Evolutionary conservation across 1,140 invertebrate genomes (phyloP), one percentile per base, ranked within the genome.

Genomic region (Drosophila murphyi): DNA sequence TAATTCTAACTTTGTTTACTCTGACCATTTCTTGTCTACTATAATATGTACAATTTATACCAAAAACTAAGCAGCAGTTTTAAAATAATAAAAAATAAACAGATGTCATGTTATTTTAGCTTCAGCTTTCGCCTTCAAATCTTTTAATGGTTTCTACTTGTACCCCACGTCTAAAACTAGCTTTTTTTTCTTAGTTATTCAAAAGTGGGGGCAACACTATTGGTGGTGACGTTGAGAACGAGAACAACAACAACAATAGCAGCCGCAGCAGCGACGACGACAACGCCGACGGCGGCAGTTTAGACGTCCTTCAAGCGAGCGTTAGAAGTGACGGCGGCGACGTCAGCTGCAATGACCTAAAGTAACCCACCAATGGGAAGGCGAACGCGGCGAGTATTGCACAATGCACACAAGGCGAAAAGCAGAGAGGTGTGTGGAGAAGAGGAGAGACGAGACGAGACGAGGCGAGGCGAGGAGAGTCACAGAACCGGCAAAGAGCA

Each of bases 301-400:
- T 60, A 67, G 70, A 67, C 75, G 82, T 88, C 82, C 83, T 87
- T 87, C 82, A 88, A 88, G 83, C 79, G 57, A 72, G 57, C 85
- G 71, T 88, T 86, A 86, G 78, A 83, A 82, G 61, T 57, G 64
- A 67, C 45, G 32, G 31, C 45, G 32, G 31, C 73, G 78, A 78
- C 77, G 72, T 59, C 68, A 76, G 61, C 80, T 85, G 80, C 78
- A 77, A 80, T 88, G 86, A 88, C 85, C 85, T 89, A 90, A 88
- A 88, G 86, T 89, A 88, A 89, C 85, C 85, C 80, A 80, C 85
- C 80, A 80, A 70, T 78, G 79, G 67, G 79, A 79, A 71, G 69
- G 80, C 45, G 68, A 80, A 65, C 55, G 64, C 52, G 54, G 60
- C 77, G 73, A 64, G 69, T 68, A 77, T 76, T 82, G 78, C 73